These are phyloP conservation scores for Benthosema pterotum DNA, from an alignment of 2,797 vertebrate genomes.

Conservation along the genomic window DNA sequence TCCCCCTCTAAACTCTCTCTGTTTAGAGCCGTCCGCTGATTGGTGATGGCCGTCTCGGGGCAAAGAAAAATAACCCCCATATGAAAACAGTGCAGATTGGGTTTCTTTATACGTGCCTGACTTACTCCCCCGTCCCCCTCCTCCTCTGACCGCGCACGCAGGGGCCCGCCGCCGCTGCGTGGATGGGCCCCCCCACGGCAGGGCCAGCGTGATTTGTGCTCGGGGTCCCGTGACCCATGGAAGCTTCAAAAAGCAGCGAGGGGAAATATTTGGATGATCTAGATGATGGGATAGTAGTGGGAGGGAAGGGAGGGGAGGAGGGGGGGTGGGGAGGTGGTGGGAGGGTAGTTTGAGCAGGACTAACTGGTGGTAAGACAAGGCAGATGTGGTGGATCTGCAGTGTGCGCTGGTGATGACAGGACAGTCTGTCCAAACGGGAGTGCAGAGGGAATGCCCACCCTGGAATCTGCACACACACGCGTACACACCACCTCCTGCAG, in stretches of 20 bases:
- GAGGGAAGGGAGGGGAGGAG: slow-evolving; percentile 77
- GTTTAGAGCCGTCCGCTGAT: slow-evolving; percentile 73
- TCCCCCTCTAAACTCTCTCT: slow-evolving; percentile 63
- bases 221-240: slow-evolving; percentile 88
- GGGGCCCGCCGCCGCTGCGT: too few relatives aligned
- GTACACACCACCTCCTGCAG: too few relatives aligned
- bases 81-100: slow-evolving; percentile 88
- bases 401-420: slow-evolving; percentile 60
- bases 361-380: slow-evolving; percentile 81
- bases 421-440: slow-evolving; percentile 33
- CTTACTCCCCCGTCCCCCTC: slow-evolving; percentile 71
- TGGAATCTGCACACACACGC: slow-evolving; percentile 17
- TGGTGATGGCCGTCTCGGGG: slow-evolving; percentile 77
- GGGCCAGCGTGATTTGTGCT: slow-evolving; percentile 94
- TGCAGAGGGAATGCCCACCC: slow-evolving; percentile 36
- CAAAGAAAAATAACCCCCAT: slow-evolving; percentile 84
- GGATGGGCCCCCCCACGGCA: slow-evolving; percentile 58
- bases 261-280: slow-evolving; percentile 92
- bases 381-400: slow-evolving; percentile 90
- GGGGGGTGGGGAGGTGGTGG: slow-evolving; percentile 67
- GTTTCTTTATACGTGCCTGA: slow-evolving; percentile 85
- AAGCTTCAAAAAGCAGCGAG: slow-evolving; percentile 89
- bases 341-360: slow-evolving; percentile 63
- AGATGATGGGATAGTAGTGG: slow-evolving; percentile 86
- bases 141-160: slow-evolving; percentile 57